Evolutionary conservation across 2,888 invertebrate genomes (phyloP).

Genomic region (Helleia helle): DNA sequence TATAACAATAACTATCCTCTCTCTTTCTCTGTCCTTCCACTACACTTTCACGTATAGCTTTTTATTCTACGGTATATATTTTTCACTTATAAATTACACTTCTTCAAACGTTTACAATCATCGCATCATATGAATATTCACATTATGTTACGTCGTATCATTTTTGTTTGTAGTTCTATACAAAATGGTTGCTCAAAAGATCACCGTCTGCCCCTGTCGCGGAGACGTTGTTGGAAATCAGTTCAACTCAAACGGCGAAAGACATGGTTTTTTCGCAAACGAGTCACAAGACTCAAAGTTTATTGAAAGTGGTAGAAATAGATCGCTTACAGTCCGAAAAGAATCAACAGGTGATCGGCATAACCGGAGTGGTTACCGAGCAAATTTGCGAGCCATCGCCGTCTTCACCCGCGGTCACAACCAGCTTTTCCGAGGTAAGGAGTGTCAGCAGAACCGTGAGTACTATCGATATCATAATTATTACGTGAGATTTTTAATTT

Average conservation of each 20-base stretch:
- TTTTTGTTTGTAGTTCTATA: conserved; percentile 74
- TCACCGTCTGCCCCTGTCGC: conserved; percentile 65
- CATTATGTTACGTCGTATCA: conserved; percentile 72
- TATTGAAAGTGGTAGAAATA: conserved; percentile 71
- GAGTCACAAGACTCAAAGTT: conserved; percentile 63
- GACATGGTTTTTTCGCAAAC: conserved; percentile 73
- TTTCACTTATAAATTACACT: conserved; percentile 18
- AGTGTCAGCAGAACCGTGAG: conserved; percentile 43
- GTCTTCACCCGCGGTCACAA: conserved; percentile 37
- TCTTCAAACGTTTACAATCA: conserved; percentile 18
- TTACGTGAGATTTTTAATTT: conserved; percentile 31
- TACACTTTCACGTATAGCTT: too few species aligned
- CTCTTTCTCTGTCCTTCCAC: too few species aligned
- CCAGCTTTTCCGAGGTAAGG: conserved; percentile 66
- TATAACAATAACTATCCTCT: too few species aligned
- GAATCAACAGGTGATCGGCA: conserved; percentile 51
- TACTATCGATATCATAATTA: conserved; percentile 35
- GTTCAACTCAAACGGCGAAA: conserved; percentile 59
- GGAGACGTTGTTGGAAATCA: conserved; percentile 67
- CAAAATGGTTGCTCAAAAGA: conserved; percentile 73
- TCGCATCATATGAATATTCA: conserved; percentile 61
- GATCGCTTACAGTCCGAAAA: conserved; percentile 66
- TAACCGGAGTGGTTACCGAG: conserved; percentile 52
- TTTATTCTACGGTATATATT: conserved; percentile 21
- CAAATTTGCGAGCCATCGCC: conserved; percentile 37